phyloP scores from a whole-genome alignment of 2,113 vertebrate species.

The Vidua macroura region DNA sequence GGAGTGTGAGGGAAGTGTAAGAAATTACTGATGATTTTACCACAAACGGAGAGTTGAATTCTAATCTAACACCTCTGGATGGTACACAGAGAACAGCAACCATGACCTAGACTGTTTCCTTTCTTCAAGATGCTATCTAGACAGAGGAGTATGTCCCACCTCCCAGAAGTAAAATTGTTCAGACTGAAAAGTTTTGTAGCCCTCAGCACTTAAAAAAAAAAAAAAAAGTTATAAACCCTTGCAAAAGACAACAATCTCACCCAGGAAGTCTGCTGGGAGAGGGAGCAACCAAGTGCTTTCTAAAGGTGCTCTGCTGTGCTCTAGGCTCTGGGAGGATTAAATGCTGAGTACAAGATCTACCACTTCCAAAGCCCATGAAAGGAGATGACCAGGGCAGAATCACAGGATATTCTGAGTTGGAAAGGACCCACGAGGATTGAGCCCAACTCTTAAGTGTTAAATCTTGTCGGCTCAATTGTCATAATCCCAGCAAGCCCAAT shows the following conservation, averaged over 20 bases:
- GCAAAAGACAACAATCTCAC: background rate
- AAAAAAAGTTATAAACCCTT: background rate
- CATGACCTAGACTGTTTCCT: background rate
- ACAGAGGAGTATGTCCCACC: background rate
- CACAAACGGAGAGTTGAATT: fast-evolving
- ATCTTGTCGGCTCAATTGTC: background rate
- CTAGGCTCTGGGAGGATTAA: background rate
- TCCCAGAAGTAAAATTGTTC: background rate
- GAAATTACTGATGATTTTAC: background rate
- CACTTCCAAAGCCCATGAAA: background rate
- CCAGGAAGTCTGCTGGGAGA: background rate
- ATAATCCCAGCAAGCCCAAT: background rate
- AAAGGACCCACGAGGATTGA: background rate
- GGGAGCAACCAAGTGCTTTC: background rate
- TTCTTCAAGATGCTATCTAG: background rate
- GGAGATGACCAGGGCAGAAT: background rate
- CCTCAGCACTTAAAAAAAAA: background rate
- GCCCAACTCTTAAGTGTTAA: background rate
- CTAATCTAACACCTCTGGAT: background rate
- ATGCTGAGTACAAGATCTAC: background rate
- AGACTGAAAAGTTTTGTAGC: background rate
- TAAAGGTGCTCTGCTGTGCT: background rate
- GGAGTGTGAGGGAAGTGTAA: background rate
- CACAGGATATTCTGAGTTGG: background rate
- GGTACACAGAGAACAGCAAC: background rate